Conservation (phyloP, 64 coral and sea anemone genomes). For the Platygyra sinensis region DNA sequence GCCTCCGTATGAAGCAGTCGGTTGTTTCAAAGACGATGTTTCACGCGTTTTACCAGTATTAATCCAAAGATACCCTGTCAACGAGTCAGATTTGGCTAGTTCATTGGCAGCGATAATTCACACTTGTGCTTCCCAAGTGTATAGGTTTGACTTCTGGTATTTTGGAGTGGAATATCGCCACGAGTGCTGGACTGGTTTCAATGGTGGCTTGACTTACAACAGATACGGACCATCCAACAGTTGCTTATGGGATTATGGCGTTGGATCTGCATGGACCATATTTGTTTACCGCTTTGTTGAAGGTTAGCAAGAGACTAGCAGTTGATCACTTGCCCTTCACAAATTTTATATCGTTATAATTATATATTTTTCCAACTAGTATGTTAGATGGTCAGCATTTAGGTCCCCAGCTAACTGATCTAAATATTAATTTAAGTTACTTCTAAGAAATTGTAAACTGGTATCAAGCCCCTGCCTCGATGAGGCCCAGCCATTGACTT, state of each 20-base stretch:
- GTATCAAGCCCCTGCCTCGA: no score
- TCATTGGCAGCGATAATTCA: neutral
- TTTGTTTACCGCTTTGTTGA: slow-evolving; percentile 11
- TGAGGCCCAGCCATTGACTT: no score
- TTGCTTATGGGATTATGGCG: neutral
- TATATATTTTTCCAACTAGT: no score
- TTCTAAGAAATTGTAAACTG: no score
- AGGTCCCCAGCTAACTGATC: no score
- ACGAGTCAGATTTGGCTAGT: neutral
- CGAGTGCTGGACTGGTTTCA: neutral
- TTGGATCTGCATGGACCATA: neutral
- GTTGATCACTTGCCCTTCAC: neutral
- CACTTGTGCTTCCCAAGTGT: neutral
- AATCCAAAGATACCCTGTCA: neutral
- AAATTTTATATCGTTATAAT: no score
- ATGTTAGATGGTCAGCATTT: no score
- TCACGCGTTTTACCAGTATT: neutral
- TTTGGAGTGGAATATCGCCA: neutral
- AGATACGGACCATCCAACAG: neutral
- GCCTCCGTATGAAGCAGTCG: neutral
- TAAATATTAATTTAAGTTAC: no score
- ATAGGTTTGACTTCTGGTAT: neutral
- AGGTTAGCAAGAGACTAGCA: neutral
- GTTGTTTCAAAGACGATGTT: neutral
- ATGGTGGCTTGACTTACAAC: neutral